Evolutionary conservation across 2,113 vertebrate species (phyloP).

Genomic region (Toxotes chatareus): DNA sequence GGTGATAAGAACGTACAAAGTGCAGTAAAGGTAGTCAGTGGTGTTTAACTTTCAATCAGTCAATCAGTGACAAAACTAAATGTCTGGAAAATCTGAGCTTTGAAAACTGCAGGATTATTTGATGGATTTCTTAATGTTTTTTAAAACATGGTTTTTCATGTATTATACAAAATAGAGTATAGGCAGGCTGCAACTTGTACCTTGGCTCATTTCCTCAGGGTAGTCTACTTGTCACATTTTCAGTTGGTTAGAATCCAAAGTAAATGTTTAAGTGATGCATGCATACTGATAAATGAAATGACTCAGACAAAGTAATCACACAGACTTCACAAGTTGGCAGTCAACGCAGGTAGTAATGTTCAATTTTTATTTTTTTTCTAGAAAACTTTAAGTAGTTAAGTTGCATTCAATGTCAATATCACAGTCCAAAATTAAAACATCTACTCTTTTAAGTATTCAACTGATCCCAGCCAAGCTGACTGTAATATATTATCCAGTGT

Average conservation of each 20-base stretch:
- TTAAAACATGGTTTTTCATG: neutral
- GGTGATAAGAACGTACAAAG: conserved; percentile 44
- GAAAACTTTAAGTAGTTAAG: neutral
- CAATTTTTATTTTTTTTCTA: neutral
- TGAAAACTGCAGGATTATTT: neutral
- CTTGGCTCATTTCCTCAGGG: neutral
- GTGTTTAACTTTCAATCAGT: neutral
- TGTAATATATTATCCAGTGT: neutral
- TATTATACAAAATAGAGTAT: neutral
- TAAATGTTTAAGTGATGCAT: neutral
- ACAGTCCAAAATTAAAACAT: neutral
- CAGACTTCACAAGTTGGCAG: neutral
- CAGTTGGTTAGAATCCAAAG: neutral
- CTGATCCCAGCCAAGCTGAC: neutral
- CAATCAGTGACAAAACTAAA: neutral
- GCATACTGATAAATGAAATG: neutral
- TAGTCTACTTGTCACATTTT: neutral
- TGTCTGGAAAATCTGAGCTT: neutral
- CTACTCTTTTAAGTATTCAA: neutral
- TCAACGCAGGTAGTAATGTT: neutral
- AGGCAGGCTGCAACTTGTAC: neutral
- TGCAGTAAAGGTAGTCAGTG: neutral
- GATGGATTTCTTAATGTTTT: neutral
- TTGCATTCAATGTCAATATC: neutral
- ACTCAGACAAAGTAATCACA: neutral